A percentile compares a stretch with the other conserved stretches of the same genome.
Evolutionary conservation across 1,140 invertebrate genomes (phyloP).

Genomic region (Ceratina australensis): DNA sequence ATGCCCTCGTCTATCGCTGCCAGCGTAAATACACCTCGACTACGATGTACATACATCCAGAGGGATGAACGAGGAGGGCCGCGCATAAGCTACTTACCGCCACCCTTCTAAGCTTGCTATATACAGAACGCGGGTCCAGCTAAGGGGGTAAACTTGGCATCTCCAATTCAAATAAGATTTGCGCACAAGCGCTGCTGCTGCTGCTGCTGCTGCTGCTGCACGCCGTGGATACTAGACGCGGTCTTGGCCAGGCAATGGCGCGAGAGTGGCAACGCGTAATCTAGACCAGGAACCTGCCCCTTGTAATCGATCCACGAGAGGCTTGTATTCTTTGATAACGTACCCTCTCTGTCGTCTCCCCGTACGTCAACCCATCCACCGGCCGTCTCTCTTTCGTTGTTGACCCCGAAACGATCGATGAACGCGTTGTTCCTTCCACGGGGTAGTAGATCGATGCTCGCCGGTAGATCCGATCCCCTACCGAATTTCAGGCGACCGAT

Average conservation of each 20-base stretch:
- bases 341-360: constrained; percentile 3
- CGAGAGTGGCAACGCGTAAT: constrained; percentile 54
- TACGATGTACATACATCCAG: neutral
- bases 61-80: neutral
- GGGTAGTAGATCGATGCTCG: neutral
- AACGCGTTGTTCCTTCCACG: neutral
- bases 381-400: neutral
- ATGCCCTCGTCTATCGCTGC: neutral
- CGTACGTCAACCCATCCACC: constrained; percentile 7
- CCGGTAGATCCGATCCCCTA: constrained; percentile 16
- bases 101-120: constrained; percentile 62
- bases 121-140: constrained; percentile 53
- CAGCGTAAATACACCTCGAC: neutral
- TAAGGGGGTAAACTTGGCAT: constrained; percentile 68
- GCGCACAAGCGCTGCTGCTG: constrained; percentile 44
- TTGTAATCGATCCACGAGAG: constrained; percentile 56
- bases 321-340: constrained; percentile 60
- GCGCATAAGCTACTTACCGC: constrained; percentile 61
- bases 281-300: constrained; percentile 41
- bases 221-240: too few species aligned
- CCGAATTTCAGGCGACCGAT: neutral
- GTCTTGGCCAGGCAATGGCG: constrained; percentile 51
- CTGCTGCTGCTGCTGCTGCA: too few species aligned
- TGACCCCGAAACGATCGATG: neutral
- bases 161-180: constrained; percentile 74